Base-by-base conservation (phyloP, 2,113 vertebrate species). In the Lepisosteus oculatus region DNA sequence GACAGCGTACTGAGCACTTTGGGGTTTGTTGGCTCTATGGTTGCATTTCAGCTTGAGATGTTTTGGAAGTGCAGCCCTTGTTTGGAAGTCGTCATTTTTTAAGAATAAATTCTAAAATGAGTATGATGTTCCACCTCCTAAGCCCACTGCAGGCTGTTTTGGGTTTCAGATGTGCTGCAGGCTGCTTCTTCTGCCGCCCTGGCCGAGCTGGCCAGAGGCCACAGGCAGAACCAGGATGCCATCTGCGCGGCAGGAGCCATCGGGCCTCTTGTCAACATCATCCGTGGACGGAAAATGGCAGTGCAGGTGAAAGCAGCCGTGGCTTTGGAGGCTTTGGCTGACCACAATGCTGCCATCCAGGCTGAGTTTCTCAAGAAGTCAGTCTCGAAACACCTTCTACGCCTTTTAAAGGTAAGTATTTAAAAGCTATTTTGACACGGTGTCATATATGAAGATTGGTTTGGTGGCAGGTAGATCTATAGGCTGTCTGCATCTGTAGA, bases 241-340 rank as follows among this genome's bases (percentile, higher is more conserved):
- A 67, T 93, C 0, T 84, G 78, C 1, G 44, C 6, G 3, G 81
- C 81, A 15, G 84, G 86, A 7, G 90, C 78, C 1, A 83, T 92
- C 14, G 56, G 56, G 9, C 80, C 84, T 9, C 79, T 93, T 70
- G 85, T 91, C 14, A 78, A 74, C 8, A 79, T 93, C 45, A 83
- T 93, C 61, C 79, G 77, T 63, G 76, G 78, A 64, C 86, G 86
- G 57, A 90, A 85, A 13, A 77, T 88, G 0, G 74, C 76, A 13
- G 83, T 83, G 8, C 90, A 90, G 71, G 72, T 92, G 72, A 90
- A 90, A 77, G 92, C 90, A 0, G 89, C 90, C 4, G 80, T 76
- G 76, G 89, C 90, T 4, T 79, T 93, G 15, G 90, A 93, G 65
- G 79, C 89, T 3, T 76, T 93, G 72, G 83, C 84, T 1, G 82